Percentiles rank a stretch among this genome's conserved stretches.
Conservation (phyloP, 1,140 invertebrate species). For the Galendromus occidentalis region DNA sequence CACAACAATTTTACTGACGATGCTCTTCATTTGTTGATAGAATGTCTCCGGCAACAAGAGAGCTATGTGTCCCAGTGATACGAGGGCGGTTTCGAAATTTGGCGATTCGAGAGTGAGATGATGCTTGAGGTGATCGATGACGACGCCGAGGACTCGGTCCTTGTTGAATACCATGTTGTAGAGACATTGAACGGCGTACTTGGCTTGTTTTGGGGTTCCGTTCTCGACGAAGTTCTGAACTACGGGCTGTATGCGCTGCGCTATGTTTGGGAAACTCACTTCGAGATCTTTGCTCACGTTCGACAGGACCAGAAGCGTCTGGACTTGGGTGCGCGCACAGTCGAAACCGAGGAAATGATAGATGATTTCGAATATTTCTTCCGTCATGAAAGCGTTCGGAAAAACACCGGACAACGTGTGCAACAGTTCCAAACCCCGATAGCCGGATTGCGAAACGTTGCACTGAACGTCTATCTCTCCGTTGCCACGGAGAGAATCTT, state of each 20-base stretch:
- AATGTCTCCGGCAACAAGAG: conserved; percentile 66
- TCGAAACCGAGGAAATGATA: conserved; percentile 37
- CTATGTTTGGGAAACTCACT: conserved; percentile 23
- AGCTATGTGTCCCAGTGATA: conserved; percentile 79
- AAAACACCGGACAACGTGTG: conserved; percentile 68
- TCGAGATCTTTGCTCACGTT: conserved; percentile 19
- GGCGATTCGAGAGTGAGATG: conserved; percentile 50
- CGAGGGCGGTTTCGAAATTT: conserved; percentile 75
- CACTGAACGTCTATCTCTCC: conserved; percentile 16
- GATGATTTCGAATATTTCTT: conserved; percentile 62
- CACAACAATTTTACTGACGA: conserved; percentile 82
- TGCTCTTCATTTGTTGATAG: conserved; percentile 70
- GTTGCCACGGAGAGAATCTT: conserved; percentile 21
- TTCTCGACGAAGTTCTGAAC: conserved; percentile 65
- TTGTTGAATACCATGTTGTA: conserved; percentile 54
- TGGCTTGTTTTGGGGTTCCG: conserved; percentile 82
- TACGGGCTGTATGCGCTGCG: conserved; percentile 45
- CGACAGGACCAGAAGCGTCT: background rate
- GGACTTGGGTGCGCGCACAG: conserved; percentile 43
- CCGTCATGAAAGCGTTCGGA: conserved; percentile 69
- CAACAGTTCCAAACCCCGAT: conserved; percentile 11
- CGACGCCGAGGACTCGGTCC: conserved; percentile 11
- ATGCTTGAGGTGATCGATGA: conserved; percentile 29
- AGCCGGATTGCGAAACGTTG: conserved; percentile 16
- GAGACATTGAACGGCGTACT: conserved; percentile 80